phyloP scores from a whole-genome alignment of 2,113 vertebrate genomes.

The Bubo scandiacus region DNA sequence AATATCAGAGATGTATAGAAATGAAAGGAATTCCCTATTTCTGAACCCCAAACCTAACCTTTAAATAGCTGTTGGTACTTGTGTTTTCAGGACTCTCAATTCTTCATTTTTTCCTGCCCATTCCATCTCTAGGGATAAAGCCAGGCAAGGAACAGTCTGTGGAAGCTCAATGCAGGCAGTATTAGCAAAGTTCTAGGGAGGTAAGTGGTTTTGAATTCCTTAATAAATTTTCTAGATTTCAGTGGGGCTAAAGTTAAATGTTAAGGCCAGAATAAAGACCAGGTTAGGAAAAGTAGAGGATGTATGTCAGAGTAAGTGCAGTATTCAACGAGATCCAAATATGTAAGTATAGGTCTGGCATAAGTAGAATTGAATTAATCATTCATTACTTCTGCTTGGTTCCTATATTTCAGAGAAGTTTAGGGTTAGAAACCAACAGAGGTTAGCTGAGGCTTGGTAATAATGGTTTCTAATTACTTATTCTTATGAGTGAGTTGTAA shows the following conservation, averaged over 20 bases:
- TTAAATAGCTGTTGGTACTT: neutral
- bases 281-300: neutral
- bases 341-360: rapidly evolving
- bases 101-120: neutral
- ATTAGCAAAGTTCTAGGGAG: neutral
- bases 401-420: neutral
- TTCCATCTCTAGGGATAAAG: neutral
- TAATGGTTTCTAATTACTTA: neutral
- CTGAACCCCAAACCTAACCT: neutral
- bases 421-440: neutral
- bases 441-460: neutral
- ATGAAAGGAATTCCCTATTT: conserved; percentile 1
- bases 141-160: neutral
- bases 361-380: neutral
- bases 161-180: neutral
- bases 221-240: neutral
- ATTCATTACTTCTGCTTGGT: neutral
- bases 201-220: neutral
- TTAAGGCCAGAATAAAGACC: neutral
- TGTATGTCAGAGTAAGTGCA: neutral
- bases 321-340: neutral
- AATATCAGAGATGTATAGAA: neutral
- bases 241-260: neutral
- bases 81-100: neutral
- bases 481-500: neutral